A percentile compares a stretch with the other conserved stretches of the same genome.
Conservation (phyloP, 2,113 vertebrate genomes). For the Bubalus kerabau region DNA sequence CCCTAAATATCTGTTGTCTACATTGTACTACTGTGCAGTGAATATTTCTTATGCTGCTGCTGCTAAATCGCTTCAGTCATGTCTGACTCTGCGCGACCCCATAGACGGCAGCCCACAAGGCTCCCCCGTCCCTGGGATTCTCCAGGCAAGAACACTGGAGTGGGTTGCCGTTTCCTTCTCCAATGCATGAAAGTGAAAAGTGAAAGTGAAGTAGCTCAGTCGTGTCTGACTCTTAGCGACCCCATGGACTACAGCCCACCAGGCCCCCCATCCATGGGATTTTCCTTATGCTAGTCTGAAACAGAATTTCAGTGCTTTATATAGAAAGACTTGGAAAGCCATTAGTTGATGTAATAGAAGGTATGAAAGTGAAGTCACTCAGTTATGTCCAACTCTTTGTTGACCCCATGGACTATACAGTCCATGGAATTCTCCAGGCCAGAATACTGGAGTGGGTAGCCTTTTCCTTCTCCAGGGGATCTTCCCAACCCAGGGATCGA, state of each 20-base stretch:
- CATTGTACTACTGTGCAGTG: not conserved
- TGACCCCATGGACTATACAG: not conserved
- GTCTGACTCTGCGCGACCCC: too few relatives aligned
- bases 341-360: not conserved
- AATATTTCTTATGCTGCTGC: not conserved
- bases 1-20: not conserved
- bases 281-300: not conserved
- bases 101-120: too few relatives aligned
- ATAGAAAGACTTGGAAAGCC: not conserved
- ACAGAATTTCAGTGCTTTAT: not conserved
- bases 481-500: not conserved
- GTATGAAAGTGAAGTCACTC: not conserved
- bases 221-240: too few relatives aligned
- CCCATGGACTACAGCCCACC: too few relatives aligned
- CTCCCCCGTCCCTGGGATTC: too few relatives aligned
- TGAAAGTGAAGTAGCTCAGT: too few relatives aligned
- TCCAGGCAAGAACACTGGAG: too few relatives aligned
- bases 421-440: not conserved
- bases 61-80: too few relatives aligned
- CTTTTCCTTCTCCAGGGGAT: not conserved
- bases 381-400: not conserved
- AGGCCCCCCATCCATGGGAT: too few relatives aligned
- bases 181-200: too few relatives aligned
- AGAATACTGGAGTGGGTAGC: not conserved
- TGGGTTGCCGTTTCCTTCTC: too few relatives aligned